Base-by-base conservation (phyloP, 2,797 vertebrate genomes). In the Setipinna tenuifilis region DNA sequence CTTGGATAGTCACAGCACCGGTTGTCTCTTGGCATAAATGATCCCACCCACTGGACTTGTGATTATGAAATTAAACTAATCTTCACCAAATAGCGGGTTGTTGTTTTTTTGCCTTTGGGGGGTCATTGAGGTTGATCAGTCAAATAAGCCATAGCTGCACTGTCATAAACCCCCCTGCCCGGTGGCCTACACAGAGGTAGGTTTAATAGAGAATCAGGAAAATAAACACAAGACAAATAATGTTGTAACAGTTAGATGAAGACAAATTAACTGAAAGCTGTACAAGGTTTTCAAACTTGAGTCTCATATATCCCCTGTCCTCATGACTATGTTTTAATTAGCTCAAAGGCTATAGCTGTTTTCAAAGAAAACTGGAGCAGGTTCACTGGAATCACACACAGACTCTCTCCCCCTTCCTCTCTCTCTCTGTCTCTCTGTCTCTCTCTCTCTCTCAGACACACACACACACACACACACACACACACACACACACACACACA, bases 21-120 rank as follows among this genome's bases (percentile, higher is more conserved):
- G 91, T 91, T 88, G 89, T 89, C 89, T 90, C 87, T 87, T 89
- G 91, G 89, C 88, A 91, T 92, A 93, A 91, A 93, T 92, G 91
- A 91, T 94, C 87, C 89, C 84, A 85, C 87, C 91, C 86, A 88
- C 85, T 58, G 85, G 82, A 65, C 89, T 92, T 86, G 89, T 91
- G 92, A 93, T 93, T 93, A 91, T 90, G 88, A 88, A 91, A 89
- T 91, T 93, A 95, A 92, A 93, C 92, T 35, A 78, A 41, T 78
- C 71, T 78, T 44, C 28, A 75, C 28, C 68, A 75, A 75, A 75
- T 75, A 31, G 28, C 17, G 61, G 58, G 58, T 59, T 59, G 50
- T 54, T 54, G 50, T 54, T 44, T 44, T 78, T 44, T 78, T 78
- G 71, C 35, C 71, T 78, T 78, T 78, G 71, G 71, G 71, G 71